Evolutionary conservation across 2,888 invertebrate genomes (phyloP), one percentile per base, ranked within the genome.

Genomic region (Chloromyia formosa): DNA sequence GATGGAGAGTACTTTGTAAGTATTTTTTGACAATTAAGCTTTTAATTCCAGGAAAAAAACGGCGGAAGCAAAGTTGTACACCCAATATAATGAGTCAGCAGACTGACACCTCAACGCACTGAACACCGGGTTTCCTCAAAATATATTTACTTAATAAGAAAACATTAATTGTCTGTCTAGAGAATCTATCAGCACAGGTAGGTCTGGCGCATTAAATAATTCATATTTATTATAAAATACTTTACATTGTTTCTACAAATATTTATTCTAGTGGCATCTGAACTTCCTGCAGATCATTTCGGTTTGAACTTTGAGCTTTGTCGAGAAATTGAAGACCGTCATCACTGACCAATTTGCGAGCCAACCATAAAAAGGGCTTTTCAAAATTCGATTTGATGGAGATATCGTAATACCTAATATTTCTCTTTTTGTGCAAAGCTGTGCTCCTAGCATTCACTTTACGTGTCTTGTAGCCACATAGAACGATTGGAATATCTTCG

Each of bases 391-490:
- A 97, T 87, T 99, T 99, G 54, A 99, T 99, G 80, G 97, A 98
- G 86, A 99, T 98, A 85, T 99, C 99, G 84, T 99, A 99, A 90
- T 99, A 99, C 93, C 98, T 98, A 78, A 98, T 88, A 85, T 98
- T 98, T 92, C 98, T 99, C 91, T 99, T 98, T 81, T 99, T 91
- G 86, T 99, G 99, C 87, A 99, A 99, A 12, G 98, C 96, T 84
- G 99, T 99, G 82, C 96, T 94, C 89, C 99, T 99, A 69, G 98
- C 98, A 87, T 99, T 99, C 78, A 99, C 99, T 91, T 99, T 99
- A 81, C 99, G 92, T 40, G 99, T 99, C 90, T 99, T 99, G 88
- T 99, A 99, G 69, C 99, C 99, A 85, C 97, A 97, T 61, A 99
- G 89, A n/a, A 99, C 99, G 83, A 99, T 99, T 14, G 99, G 99